A percentile compares a stretch with the other conserved stretches of the same genome.
Evolutionary conservation across 1,140 invertebrate genomes (phyloP).

Genomic region (Eulimnadia texana): DNA sequence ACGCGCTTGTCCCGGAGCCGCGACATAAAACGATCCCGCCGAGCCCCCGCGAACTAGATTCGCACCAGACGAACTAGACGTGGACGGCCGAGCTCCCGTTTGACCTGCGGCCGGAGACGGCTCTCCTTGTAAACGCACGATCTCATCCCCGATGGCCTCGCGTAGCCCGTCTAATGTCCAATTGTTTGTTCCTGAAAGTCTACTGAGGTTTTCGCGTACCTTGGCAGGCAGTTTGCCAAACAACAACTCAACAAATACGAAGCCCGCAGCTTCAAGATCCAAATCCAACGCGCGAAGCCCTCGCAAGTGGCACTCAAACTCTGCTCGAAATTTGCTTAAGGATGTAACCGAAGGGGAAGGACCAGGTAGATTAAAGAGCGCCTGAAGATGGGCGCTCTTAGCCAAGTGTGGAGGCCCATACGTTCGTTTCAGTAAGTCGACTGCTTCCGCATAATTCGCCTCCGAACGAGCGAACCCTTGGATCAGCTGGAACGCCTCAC

Average conservation of each 20-base stretch:
- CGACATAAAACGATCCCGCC: too few relatives aligned
- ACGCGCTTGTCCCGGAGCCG: too few relatives aligned
- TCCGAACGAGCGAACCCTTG: too few relatives aligned
- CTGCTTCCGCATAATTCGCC: neutral
- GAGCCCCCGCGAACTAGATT: too few relatives aligned
- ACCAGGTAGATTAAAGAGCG: neutral
- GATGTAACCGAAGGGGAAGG: neutral
- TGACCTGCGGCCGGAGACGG: too few relatives aligned
- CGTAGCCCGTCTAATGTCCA: too few relatives aligned
- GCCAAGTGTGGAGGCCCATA: neutral
- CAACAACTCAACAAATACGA: neutral
- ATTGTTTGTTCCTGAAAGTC: too few relatives aligned
- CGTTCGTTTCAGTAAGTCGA: neutral
- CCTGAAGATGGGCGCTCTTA: neutral
- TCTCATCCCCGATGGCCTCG: too few relatives aligned
- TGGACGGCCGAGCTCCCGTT: too few relatives aligned
- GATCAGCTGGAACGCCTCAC: neutral
- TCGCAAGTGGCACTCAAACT: neutral
- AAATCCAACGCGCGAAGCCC: neutral
- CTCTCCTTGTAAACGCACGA: too few relatives aligned
- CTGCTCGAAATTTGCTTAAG: neutral
- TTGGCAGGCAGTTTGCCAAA: neutral
- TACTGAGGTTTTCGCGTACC: neutral
- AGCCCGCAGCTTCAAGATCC: neutral
- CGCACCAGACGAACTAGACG: too few relatives aligned